These are phyloP conservation scores for Melanostigma gelatinosum DNA, from an alignment of 2,113 vertebrate species.

Conservation along the genomic window DNA sequence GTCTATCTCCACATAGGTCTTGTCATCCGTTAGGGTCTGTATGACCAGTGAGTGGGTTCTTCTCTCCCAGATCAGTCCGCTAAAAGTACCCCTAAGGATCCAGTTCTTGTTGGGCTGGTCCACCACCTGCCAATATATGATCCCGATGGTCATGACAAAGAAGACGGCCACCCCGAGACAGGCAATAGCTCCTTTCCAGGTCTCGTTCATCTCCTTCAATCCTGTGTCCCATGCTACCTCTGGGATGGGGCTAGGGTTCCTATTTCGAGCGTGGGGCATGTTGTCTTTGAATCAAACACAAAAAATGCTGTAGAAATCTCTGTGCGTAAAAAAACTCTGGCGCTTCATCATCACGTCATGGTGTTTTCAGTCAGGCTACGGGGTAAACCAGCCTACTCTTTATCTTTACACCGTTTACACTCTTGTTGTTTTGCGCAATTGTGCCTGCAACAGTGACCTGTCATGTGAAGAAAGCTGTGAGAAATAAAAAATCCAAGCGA, in stretches of 20 bases:
- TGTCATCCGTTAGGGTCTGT: constrained; percentile 85
- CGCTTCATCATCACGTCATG: constrained; percentile 80
- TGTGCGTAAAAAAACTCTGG: constrained; percentile 62
- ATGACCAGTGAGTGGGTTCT: constrained; percentile 86
- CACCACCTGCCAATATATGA: constrained; percentile 95
- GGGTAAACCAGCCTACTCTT: constrained; percentile 56
- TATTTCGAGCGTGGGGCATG: constrained; percentile 87
- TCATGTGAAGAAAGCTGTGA: constrained; percentile 73
- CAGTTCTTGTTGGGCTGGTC: constrained; percentile 92
- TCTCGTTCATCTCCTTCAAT: constrained; percentile 92
- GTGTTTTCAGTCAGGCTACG: constrained; percentile 53
- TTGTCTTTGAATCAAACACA: constrained; percentile 71
- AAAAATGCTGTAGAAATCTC: constrained; percentile 69
- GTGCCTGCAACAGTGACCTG: constrained; percentile 75
- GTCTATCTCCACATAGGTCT: constrained; percentile 83
- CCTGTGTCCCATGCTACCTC: constrained; percentile 87
- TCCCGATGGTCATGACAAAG: constrained; percentile 94
- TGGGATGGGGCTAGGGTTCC: constrained; percentile 85
- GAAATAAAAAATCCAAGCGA: constrained; percentile 57
- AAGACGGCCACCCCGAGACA: constrained; percentile 91
- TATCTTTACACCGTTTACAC: constrained; percentile 54
- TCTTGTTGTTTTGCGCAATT: constrained; percentile 70
- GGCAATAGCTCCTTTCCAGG: constrained; percentile 92
- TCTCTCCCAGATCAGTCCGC: constrained; percentile 91
- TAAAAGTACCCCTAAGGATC: constrained; percentile 87